Evolutionary conservation across 2,797 vertebrate species (phyloP).

Genomic region (Diplodus sargus): DNA sequence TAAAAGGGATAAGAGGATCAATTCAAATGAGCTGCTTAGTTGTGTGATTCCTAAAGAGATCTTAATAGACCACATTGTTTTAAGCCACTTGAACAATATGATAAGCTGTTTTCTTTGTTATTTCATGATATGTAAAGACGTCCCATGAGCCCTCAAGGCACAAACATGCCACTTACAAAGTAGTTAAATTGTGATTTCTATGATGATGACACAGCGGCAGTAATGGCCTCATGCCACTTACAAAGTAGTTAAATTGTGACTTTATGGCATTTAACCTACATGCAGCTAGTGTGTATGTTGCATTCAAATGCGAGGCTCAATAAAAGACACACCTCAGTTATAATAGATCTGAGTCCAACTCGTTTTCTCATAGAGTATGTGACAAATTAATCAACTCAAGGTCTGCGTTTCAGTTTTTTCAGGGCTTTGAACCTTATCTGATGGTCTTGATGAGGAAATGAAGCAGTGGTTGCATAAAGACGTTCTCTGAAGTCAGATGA

Average conservation of each 20-base stretch:
- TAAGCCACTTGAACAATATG: constrained; percentile 39
- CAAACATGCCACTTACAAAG: constrained; percentile 18
- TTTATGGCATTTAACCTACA: constrained; percentile 1
- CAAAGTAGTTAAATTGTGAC: constrained; percentile 18
- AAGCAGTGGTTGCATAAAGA: too few relatives aligned
- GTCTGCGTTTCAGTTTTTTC: not conserved
- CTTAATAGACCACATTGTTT: constrained; percentile 36
- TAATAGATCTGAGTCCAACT: not conserved
- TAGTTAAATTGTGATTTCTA: constrained; percentile 7
- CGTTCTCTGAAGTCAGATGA: not conserved
- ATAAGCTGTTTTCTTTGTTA: constrained; percentile 37
- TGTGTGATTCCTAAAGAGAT: constrained; percentile 59
- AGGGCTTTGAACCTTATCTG: not conserved
- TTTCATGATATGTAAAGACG: constrained; percentile 5
- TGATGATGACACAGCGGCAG: too few relatives aligned
- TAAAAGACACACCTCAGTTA: not conserved
- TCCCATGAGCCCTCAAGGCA: not conserved
- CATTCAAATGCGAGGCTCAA: not conserved
- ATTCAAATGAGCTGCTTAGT: constrained; percentile 43
- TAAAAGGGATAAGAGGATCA: constrained; percentile 53
- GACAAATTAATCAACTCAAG: not conserved
- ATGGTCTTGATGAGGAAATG: not conserved
- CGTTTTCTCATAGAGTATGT: not conserved
- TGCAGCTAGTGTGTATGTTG: not conserved
- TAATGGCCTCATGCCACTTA: not conserved